Evolutionary conservation across 2,888 invertebrate genomes (phyloP).

Genomic region (Hesperia comma): DNA sequence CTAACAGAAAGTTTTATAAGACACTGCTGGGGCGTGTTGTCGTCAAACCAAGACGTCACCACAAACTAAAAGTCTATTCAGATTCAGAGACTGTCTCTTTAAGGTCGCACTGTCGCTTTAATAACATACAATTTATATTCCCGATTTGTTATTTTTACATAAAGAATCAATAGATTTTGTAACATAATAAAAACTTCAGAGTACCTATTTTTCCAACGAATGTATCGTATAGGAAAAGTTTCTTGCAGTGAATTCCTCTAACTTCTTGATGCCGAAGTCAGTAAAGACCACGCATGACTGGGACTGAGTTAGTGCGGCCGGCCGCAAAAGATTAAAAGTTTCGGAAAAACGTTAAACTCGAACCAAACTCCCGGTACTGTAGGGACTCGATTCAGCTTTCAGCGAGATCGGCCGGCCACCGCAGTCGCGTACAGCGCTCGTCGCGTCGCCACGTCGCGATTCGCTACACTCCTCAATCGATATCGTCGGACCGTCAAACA

Average conservation of each 20-base stretch:
- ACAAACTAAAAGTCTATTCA: too few species aligned
- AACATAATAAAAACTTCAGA: too few species aligned
- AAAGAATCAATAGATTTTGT: too few species aligned
- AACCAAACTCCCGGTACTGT: slow-evolving; percentile 42
- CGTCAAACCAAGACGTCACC: too few species aligned
- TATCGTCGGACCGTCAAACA: slow-evolving; percentile 57
- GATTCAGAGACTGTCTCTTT: too few species aligned
- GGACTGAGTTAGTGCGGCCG: slow-evolving; percentile 8
- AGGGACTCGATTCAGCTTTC: slow-evolving; percentile 51
- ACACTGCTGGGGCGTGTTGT: too few species aligned
- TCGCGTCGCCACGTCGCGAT: slow-evolving; percentile 65
- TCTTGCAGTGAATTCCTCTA: not conserved
- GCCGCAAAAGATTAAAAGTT: slow-evolving; percentile 23
- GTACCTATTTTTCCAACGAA: too few species aligned
- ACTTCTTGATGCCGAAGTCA: not conserved
- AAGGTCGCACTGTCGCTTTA: too few species aligned
- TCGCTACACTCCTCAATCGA: slow-evolving; percentile 61
- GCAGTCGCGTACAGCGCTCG: slow-evolving; percentile 73
- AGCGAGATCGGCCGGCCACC: slow-evolving; percentile 56
- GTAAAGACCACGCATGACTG: slow-evolving; percentile 5
- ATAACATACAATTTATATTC: too few species aligned
- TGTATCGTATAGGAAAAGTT: not conserved
- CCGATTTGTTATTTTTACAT: too few species aligned
- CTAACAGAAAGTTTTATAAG: too few species aligned
- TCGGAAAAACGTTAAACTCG: slow-evolving; percentile 29